Percentiles rank a stretch among this genome's conserved stretches.
Conservation (phyloP, 2,113 vertebrate species). For the Albula glossodonta region DNA sequence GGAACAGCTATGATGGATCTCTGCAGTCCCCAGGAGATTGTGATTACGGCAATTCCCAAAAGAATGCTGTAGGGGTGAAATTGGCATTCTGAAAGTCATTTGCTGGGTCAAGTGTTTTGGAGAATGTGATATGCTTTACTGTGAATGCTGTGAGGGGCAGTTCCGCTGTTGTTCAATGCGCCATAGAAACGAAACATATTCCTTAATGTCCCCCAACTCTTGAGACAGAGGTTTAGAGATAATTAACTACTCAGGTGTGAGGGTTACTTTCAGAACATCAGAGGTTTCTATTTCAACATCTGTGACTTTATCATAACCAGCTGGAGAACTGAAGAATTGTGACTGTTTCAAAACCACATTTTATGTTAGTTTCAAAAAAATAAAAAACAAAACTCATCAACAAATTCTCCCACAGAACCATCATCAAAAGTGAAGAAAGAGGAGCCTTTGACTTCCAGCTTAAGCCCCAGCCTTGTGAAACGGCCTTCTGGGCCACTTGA, state of each 20-base stretch:
- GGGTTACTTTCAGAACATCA: not conserved
- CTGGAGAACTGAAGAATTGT: not conserved
- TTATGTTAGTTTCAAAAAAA: not conserved
- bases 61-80: not conserved
- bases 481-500: constrained; percentile 77
- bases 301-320: not conserved
- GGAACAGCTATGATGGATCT: not conserved
- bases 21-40: not conserved
- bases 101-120: too few species aligned
- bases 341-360: not conserved
- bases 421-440: constrained; percentile 63
- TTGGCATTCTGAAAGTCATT: not conserved
- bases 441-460: constrained; percentile 64
- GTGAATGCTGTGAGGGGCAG: not conserved
- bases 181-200: not conserved
- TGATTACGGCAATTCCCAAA: not conserved
- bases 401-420: constrained; percentile 52
- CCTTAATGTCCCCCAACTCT: too few species aligned
- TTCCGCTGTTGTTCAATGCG: not conserved
- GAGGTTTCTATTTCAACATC: not conserved
- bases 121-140: too few species aligned
- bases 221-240: not conserved
- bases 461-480: constrained; percentile 66
- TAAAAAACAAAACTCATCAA: constrained; percentile 29
- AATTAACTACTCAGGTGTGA: not conserved